Base-by-base conservation (phyloP, 2,797 vertebrate species). In the Florisuga fusca region DNA sequence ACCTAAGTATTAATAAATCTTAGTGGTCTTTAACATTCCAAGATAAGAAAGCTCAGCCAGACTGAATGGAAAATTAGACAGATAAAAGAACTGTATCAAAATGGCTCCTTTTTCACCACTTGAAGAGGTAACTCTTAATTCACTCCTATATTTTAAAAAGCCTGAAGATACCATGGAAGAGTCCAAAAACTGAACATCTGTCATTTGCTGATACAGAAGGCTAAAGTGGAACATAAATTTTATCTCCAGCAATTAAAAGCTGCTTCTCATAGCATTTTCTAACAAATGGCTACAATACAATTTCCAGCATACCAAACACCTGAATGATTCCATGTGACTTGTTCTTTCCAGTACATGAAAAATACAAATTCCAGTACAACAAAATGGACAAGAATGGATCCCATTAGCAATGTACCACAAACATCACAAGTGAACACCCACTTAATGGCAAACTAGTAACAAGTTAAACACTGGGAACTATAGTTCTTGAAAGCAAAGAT, bases 341-440 rank as follows among this genome's bases (percentile, higher is more conserved):
- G 12, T 77, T 22, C 54, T 45, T 61, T n/a, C 34, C 51, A 9
- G 1, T 10, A 31, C 1, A 2, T 0, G 0, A 85, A 33, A 9
- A 43, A 18, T 53, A 58, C 29, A 19, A 34, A 68, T 46, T 34
- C 12, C 43, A 61, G 7, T 7, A 8, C 5, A 71, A 12, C 38
- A 72, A 57, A 80, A 67, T 0, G 11, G 45, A 72, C 6, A 22
- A 14, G 76, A 88, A 61, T 1, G n/a, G 34, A 68, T 85, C 53
- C 76, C 68, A 61, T 21, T 1, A 71, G 43, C 75, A 85, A 54
- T 0, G 4, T 9, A 81, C 36, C 77, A 93, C 71, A 73, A 82
- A 84, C 51, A 90, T 51, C 68, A 58, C 51, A 58, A 75, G 55
- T 3, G 14, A 88, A 78, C 57, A 41, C 46, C 8, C 68, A 78